Conservation (phyloP, 2,888 invertebrate species). For the Xylota segnis region DNA sequence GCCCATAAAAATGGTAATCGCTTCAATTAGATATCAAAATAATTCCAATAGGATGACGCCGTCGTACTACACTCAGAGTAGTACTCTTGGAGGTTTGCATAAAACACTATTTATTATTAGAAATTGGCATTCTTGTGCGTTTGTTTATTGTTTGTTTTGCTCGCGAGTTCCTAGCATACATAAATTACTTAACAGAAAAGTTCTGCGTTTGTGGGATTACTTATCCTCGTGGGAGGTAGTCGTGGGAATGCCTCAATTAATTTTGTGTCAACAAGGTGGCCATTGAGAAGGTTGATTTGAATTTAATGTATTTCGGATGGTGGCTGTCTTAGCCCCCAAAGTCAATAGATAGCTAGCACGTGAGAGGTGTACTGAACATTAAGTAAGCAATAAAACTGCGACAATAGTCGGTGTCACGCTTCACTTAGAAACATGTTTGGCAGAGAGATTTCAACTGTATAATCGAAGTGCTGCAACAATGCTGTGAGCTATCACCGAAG, state of each 20-base stretch:
- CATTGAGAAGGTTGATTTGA: not conserved
- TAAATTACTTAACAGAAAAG: not conserved
- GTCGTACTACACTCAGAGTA: not conserved
- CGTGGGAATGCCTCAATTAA: not conserved
- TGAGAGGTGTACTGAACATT: not conserved
- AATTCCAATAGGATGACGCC: not conserved
- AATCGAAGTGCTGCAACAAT: no score
- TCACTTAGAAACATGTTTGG: not conserved
- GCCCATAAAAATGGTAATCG: conserved; percentile 5
- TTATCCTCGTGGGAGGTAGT: not conserved
- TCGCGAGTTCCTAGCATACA: not conserved
- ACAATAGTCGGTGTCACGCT: not conserved
- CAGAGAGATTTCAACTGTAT: no score
- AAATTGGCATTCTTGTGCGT: conserved; percentile 11
- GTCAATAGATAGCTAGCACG: not conserved
- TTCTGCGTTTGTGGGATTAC: not conserved
- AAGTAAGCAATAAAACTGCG: not conserved
- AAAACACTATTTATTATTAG: not conserved
- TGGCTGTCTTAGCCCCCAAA: not conserved
- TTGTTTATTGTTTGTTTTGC: not conserved
- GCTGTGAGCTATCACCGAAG: no score
- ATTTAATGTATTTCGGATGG: not conserved
- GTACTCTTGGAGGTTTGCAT: not conserved
- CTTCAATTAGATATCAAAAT: not conserved
- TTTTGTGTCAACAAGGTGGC: not conserved